Conservation (phyloP, 2,797 vertebrate species). For the Capromys pilorides region DNA sequence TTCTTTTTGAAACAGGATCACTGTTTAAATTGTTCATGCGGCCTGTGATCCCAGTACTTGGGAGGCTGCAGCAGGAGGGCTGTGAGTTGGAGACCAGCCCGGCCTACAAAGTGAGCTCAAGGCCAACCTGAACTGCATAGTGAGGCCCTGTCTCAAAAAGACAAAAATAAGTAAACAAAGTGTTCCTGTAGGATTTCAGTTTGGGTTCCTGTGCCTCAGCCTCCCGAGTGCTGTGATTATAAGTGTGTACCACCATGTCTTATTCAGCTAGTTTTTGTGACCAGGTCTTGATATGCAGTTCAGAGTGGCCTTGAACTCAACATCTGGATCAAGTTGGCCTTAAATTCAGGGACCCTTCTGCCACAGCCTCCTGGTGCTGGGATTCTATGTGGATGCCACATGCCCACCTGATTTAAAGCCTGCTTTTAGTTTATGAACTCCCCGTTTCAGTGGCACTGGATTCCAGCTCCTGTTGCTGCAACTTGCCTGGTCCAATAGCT, state of each 20-base stretch:
- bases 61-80: too few species aligned
- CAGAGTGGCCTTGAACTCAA: neutral
- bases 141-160: too few species aligned
- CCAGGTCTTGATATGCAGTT: neutral
- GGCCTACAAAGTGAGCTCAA: too few species aligned
- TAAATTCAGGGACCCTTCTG: neutral
- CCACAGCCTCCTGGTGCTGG: neutral
- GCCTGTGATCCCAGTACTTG: too few species aligned
- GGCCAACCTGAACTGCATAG: too few species aligned
- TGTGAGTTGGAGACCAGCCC: too few species aligned
- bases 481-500: neutral
- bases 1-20: neutral
- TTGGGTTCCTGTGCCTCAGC: too few species aligned
- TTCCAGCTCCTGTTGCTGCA: neutral
- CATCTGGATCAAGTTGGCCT: neutral
- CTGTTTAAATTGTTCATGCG: neutral
- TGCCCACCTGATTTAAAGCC: neutral
- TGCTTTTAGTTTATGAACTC: neutral
- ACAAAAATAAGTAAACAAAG: too few species aligned
- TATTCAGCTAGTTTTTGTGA: too few species aligned
- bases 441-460: neutral
- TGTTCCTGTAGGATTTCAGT: too few species aligned
- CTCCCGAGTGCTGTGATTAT: too few species aligned
- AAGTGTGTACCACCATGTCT: too few species aligned
- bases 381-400: neutral